phyloP scores from a whole-genome alignment of 2,797 vertebrate species.

The Orestias chungarensis region DNA sequence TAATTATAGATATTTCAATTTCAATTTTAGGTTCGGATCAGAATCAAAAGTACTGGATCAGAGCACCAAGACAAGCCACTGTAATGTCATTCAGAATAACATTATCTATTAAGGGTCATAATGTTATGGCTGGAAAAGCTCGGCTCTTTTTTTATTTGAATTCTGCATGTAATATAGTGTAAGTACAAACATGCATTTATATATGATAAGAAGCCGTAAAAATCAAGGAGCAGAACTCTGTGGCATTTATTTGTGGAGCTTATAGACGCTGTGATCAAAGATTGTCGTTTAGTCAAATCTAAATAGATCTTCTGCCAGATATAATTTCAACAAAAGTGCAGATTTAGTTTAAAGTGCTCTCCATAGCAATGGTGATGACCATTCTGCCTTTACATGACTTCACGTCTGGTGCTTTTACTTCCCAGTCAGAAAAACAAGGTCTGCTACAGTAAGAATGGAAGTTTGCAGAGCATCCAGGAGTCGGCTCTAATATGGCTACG shows the following conservation, averaged over 20 bases:
- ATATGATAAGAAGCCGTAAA: not conserved
- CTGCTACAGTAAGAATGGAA: not conserved
- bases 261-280: constrained; percentile 41
- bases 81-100: too few relatives aligned
- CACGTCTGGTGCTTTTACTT: not conserved
- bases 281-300: constrained; percentile 72
- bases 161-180: not conserved
- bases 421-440: not conserved
- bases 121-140: not conserved
- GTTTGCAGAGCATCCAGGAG: not conserved
- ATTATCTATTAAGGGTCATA: not conserved
- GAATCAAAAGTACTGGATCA: too few relatives aligned
- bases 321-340: constrained; percentile 69
- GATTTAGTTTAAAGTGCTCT: constrained; percentile 79
- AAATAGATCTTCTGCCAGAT: constrained; percentile 39
- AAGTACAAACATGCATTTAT: too few relatives aligned
- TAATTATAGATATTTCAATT: too few relatives aligned
- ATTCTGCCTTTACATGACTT: constrained; percentile 14
- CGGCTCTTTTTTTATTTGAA: not conserved
- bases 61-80: too few relatives aligned
- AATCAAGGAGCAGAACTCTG: not conserved
- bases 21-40: too few relatives aligned
- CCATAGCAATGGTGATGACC: constrained; percentile 41
- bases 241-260: constrained; percentile 21
- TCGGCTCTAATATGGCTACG: not conserved